Base-by-base conservation (phyloP, 2,888 invertebrate genomes). In the Drosophila phalerata region DNA sequence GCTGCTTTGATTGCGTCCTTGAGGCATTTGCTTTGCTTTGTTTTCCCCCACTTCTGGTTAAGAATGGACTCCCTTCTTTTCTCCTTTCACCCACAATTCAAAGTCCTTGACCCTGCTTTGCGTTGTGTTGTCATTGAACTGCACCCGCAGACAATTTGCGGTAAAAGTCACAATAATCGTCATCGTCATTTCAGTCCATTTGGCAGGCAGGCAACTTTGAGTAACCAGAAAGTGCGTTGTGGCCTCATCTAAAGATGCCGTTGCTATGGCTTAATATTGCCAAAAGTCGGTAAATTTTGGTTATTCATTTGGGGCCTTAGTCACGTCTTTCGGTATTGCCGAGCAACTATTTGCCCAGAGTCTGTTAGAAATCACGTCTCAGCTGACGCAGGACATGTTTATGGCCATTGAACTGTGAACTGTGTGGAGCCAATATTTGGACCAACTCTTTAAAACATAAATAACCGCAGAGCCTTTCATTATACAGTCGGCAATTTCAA, bases 81-180 rank as follows among this genome's bases (percentile, higher is more conserved):
- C n/a, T 22, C 9, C 4, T 34, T 34, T 5, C 34, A 1, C 47
- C 25, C 40, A 49, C 48, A 61, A 52, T 48, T 42, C 8, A 45
- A 53, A 70, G 76, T 84, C 85, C 85, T 87, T 82, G 83, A 88
- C 83, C 88, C 70, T 40, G 34, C 48, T 13, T 15, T 6, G 32
- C 34, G 37, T 28, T 45, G 55, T 60, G 9, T 32, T 57, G 70
- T 56, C 74, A 66, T 69, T 85, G 68, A 73, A 69, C 69, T 77
- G 82, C 74, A 77, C 57, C 32, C 66, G 51, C 64, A 88, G 81
- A 88, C 89, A 86, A 88, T 76, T 81, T 74, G 85, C 71, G 77
- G 64, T 86, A 73, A 88, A 83, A 81, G 68, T 71, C 77, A 64
- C 64, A 69, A 72, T 85, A 79, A 77, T 83, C 85, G 65, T 65